Percentiles rank a stretch among this genome's conserved stretches.
phyloP scores from a whole-genome alignment of 2,888 invertebrate species.

The Stenoptilia bipunctidactyla region DNA sequence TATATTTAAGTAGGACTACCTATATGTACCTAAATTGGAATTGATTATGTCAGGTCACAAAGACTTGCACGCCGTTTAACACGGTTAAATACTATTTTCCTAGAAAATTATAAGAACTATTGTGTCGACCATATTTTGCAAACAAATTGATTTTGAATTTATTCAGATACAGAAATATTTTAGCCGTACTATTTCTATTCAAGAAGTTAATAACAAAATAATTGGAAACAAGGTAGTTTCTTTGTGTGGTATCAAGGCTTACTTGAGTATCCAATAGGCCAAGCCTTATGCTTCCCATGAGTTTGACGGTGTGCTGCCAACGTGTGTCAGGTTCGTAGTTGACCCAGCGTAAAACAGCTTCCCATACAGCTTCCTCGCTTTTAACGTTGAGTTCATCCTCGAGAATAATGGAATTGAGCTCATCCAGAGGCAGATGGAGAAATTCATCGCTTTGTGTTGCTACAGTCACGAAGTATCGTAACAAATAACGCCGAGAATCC shows the following conservation, averaged over 20 bases:
- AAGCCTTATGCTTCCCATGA: slow-evolving; percentile 85
- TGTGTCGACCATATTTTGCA: no score
- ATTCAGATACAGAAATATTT: no score
- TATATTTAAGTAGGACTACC: no score
- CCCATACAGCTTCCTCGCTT: slow-evolving; percentile 90
- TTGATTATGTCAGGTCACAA: no score
- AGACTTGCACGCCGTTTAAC: no score
- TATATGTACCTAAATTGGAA: no score
- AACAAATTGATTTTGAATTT: no score
- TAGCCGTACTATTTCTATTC: no score
- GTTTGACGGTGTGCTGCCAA: slow-evolving; percentile 79
- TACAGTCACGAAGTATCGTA: slow-evolving; percentile 83
- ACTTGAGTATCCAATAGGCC: slow-evolving; percentile 86
- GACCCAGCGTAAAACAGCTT: slow-evolving; percentile 89
- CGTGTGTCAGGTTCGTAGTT: slow-evolving; percentile 80
- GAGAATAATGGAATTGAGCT: slow-evolving; percentile 81
- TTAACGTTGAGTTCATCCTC: slow-evolving; percentile 90
- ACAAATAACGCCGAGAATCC: slow-evolving; percentile 77
- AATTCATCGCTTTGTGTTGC: slow-evolving; percentile 81
- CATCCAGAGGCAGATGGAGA: slow-evolving; percentile 77
- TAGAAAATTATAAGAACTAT: no score
- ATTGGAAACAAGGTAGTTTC: background rate
- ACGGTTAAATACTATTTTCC: no score
- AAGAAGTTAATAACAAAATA: background rate
- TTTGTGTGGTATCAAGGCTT: background rate